Evolutionary conservation across 2,888 invertebrate species (phyloP).

Genomic region (Ichneumoninae sp.): DNA sequence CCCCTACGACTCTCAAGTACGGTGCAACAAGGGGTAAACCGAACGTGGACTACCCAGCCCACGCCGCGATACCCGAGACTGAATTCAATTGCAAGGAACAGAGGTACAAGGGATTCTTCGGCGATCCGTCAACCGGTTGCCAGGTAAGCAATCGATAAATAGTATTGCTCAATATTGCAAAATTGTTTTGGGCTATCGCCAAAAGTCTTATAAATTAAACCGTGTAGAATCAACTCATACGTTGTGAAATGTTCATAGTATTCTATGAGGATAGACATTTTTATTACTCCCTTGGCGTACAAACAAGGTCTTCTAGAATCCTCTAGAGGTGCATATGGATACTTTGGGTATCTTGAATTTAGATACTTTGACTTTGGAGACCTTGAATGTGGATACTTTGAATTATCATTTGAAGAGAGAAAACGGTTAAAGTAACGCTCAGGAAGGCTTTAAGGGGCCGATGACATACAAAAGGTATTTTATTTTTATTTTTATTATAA

Average conservation of each 20-base stretch:
- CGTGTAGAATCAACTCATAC: neutral
- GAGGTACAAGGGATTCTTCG: conserved; percentile 95
- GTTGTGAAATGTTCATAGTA: neutral
- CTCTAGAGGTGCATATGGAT: too few relatives aligned
- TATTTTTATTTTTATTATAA: neutral
- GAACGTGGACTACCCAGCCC: conserved; percentile 92
- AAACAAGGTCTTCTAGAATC: too few relatives aligned
- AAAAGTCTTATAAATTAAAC: neutral
- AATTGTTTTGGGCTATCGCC: neutral
- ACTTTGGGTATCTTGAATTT: too few relatives aligned
- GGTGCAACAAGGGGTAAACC: conserved; percentile 86
- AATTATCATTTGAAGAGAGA: too few relatives aligned
- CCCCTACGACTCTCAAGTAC: conserved; percentile 76
- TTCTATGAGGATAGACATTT: neutral
- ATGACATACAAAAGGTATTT: too few relatives aligned
- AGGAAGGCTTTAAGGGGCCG: too few relatives aligned
- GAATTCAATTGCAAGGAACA: conserved; percentile 93
- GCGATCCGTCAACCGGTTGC: conserved; percentile 94
- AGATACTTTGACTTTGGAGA: too few relatives aligned
- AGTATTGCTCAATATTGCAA: neutral
- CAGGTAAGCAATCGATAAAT: conserved; percentile 86
- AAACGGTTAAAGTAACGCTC: too few relatives aligned
- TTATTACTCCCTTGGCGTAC: too few relatives aligned
- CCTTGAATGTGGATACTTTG: too few relatives aligned
- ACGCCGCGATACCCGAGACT: conserved; percentile 91